These are phyloP conservation scores for Euwallacea fornicatus DNA, from an alignment of 1,140 invertebrate species.

Conservation along the genomic window DNA sequence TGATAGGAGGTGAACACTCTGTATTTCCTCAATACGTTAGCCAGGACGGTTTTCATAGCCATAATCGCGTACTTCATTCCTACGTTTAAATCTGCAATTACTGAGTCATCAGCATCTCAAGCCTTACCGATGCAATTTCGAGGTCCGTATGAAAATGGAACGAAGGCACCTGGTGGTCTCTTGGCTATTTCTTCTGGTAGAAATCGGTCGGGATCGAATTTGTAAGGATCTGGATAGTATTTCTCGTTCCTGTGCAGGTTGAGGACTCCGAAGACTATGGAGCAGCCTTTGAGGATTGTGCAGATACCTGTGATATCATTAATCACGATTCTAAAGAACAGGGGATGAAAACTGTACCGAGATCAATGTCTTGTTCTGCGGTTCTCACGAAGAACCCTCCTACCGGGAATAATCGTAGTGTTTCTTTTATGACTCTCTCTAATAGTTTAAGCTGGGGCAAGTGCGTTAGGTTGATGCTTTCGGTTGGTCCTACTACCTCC, in stretches of 20 bases:
- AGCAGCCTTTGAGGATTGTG: slow-evolving; percentile 29
- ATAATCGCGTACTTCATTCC: slow-evolving; percentile 55
- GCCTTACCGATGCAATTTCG: slow-evolving; percentile 67
- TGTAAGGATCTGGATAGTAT: slow-evolving; percentile 64
- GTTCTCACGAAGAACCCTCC: slow-evolving; percentile 59
- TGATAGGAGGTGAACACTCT: slow-evolving; percentile 36
- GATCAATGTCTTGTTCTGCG: slow-evolving; percentile 52
- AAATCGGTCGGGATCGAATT: slow-evolving; percentile 71
- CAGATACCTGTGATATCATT: slow-evolving; percentile 34
- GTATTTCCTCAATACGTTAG: slow-evolving; percentile 51
- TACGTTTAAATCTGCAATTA: slow-evolving; percentile 29
- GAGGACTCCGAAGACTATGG: slow-evolving; percentile 35
- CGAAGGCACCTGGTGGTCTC: slow-evolving; percentile 57
- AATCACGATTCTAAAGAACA: too few relatives aligned
- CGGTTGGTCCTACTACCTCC: slow-evolving; percentile 54
- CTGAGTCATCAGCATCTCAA: neutral
- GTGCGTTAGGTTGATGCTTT: slow-evolving; percentile 56
- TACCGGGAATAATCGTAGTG: slow-evolving; percentile 64
- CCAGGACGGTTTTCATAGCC: slow-evolving; percentile 53
- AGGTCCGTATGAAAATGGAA: slow-evolving; percentile 69
- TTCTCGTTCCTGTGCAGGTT: slow-evolving; percentile 56
- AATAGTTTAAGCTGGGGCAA: slow-evolving; percentile 63
- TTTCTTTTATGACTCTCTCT: slow-evolving; percentile 67
- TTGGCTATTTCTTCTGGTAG: slow-evolving; percentile 57
- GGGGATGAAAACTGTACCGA: slow-evolving; percentile 21